Base-by-base conservation (phyloP, 2,888 invertebrate genomes). In the Oxyteleia sp. region DNA sequence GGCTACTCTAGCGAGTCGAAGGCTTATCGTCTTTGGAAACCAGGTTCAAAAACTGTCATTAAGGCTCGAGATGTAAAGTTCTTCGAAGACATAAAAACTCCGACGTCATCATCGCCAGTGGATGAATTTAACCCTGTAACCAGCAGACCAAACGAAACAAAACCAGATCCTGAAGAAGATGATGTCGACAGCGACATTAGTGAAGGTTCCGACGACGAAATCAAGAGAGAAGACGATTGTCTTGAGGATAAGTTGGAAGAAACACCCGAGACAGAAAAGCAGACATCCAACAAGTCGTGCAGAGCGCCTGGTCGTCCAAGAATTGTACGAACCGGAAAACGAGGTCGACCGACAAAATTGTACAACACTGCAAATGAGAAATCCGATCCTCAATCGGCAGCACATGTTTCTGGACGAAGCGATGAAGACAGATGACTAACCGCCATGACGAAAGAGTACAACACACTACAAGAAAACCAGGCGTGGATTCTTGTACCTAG, bases 11-110 rank as follows among this genome's bases (percentile, higher is more conserved):
- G 41, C 0, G 75, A 84, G 15, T 83, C 86, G 11, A 85, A 86
- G 51, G 87, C 87, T 10, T 88, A 86, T 29, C 41, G 87, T n/a
- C 53, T 87, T 0, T 87, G 84, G 82, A 49, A 76, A 3, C 78
- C 38, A 20, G 53, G 66, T 11, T 64, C 79, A 7, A 71, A 55
- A 57, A 82, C 55, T 2, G 49, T 87, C 7, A 68, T 83, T 7
- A 69, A 66, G 45, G 68, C 49, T 7, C 63, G 84, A 61, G 85
- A 87, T 47, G 84, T 88, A n/a, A 71, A 45, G 45, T 84, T 82
- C 15, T 16, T 79, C 13, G 71, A 84, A 20, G 13, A n/a, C 26
- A 7, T 51, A 3, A 7, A 26, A 2, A 26, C 51, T 26, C 16
- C 2, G 13, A 26, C 51, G 15, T 51, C 26, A 26, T 13, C 26